Evolutionary conservation across 92 coral and sea anemone genomes (phyloP), one percentile per base, ranked within the genome.

Genomic region (Phenganax stokvisi): DNA sequence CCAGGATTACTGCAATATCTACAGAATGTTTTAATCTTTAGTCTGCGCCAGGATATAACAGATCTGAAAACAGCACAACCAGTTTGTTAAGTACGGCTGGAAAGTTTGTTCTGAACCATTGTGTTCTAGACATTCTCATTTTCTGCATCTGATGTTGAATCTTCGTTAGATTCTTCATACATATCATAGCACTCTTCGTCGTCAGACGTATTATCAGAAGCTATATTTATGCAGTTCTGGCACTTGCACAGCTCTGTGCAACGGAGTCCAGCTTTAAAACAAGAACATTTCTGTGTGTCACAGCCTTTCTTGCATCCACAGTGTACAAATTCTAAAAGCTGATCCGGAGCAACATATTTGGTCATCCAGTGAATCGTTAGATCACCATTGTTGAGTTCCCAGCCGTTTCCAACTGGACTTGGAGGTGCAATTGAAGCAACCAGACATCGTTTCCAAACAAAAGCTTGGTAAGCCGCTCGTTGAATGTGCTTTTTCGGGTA

Each of bases 211-310:
- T 20, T 53, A n/a, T 73, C 77, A 51, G 77, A 12, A 0, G 54
- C 62, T 54, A 28, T 10, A 53, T 73, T 73, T 64, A n/a, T 16
- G 47, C 70, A 52, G 37, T 53, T 54, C 37, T 73, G 77, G 44
- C 77, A 73, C 54, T 51, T 73, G 53, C 77, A 73, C 15, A 73
- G 60, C 29, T 53, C 77, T 27, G 77, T 73, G 60, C 77, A 73
- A 20, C 28, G 59, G 3, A 73, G 59, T 7, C 59, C 57, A 10
- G 59, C 77, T 56, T 51, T 73, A n/a, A 17, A 28, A 20, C 75
- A 71, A 47, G 57, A 71, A 53, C 75, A 37, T 27, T 44, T 47
- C 47, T 71, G 57, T 30, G 56, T 71, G 10, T 20, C 7, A 17
- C 75, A 71, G 10, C 75, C 75, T 53, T 51, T 71, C 29, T 71